A percentile compares a stretch with the other conserved stretches of the same genome.
phyloP scores from a whole-genome alignment of 2,888 invertebrate genomes.

The Drosophila pseudotalamancana region DNA sequence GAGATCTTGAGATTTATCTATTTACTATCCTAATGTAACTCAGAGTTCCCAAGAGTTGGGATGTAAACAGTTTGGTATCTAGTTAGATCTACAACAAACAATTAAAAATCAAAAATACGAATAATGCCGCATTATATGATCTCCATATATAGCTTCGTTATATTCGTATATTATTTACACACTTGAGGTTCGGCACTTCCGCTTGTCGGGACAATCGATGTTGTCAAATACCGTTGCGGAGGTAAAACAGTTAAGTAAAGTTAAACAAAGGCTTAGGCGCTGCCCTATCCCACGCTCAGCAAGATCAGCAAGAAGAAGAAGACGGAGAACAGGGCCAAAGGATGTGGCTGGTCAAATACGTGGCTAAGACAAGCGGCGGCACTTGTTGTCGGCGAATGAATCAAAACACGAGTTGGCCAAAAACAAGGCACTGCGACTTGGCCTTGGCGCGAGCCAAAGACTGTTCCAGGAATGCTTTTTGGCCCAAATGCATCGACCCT shows the following conservation, averaged over 20 bases:
- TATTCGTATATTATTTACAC: constrained; percentile 14
- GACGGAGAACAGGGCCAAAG: constrained; percentile 19
- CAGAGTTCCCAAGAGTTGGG: too few relatives aligned
- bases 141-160: neutral
- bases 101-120: neutral
- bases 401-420: constrained; percentile 18
- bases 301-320: neutral
- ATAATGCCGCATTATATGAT: neutral
- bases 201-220: constrained; percentile 47
- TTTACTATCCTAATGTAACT: too few relatives aligned
- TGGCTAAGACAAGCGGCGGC: constrained; percentile 11
- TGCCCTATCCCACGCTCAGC: constrained; percentile 54
- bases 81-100: neutral
- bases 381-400: constrained; percentile 48
- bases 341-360: constrained; percentile 38
- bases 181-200: constrained; percentile 46
- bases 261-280: constrained; percentile 52
- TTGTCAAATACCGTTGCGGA: constrained; percentile 39
- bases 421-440: constrained; percentile 15
- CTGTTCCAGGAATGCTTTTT: constrained; percentile 45
- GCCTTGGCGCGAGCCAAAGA: constrained; percentile 13
- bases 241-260: constrained; percentile 58
- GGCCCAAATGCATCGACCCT: neutral
- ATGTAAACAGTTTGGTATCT: too few relatives aligned
- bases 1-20: too few relatives aligned